Conservation (phyloP, 1,140 invertebrate genomes). For the Antheraea mylitta region DNA sequence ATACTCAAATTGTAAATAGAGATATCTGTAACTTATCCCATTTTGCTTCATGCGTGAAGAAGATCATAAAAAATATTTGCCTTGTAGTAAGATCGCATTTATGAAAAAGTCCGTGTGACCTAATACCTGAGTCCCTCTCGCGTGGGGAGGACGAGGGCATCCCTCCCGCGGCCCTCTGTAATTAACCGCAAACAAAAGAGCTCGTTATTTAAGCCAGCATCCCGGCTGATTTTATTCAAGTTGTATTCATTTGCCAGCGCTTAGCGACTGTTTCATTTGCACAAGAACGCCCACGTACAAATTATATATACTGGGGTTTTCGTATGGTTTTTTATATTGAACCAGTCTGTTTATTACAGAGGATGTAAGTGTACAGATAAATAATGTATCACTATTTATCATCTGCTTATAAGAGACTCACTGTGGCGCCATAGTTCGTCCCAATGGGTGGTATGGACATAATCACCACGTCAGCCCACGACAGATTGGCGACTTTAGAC, state of each 20-base stretch:
- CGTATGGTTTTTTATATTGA: no score
- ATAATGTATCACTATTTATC: no score
- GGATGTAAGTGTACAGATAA: no score
- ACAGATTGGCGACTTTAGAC: no score
- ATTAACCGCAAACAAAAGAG: slow-evolving; percentile 29
- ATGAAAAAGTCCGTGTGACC: background rate
- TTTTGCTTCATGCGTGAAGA: background rate
- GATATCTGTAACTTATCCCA: background rate
- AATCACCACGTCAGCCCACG: no score
- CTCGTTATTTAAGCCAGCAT: slow-evolving; percentile 24
- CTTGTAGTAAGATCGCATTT: background rate
- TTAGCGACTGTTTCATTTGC: slow-evolving; percentile 1
- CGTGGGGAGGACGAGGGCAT: background rate
- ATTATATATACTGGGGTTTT: background rate
- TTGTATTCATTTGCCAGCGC: slow-evolving; percentile 13
- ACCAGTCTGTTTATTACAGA: no score
- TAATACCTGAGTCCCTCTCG: slow-evolving; percentile 3
- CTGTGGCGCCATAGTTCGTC: no score
- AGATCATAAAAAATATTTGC: background rate
- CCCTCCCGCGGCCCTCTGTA: slow-evolving; percentile 11
- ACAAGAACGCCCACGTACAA: background rate
- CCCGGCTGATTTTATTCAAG: slow-evolving; percentile 24
- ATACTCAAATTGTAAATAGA: no score
- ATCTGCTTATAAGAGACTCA: no score
- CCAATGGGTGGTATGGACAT: no score